phyloP scores from a whole-genome alignment of 2,888 invertebrate genomes.

The Polydrusus tereticollis region DNA sequence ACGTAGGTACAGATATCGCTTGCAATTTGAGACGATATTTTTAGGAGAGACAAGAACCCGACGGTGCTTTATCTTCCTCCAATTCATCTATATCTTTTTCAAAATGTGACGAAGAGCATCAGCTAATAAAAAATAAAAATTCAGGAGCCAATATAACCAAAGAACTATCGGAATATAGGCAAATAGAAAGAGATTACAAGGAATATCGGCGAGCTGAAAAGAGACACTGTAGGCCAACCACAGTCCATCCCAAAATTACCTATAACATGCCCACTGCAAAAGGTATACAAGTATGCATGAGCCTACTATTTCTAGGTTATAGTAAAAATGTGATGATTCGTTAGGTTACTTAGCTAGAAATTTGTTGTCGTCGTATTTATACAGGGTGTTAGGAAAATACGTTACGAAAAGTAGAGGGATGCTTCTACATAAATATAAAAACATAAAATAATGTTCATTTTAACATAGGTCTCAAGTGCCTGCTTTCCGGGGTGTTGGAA shows the following conservation, averaged over 20 bases:
- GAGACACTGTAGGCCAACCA: constrained; percentile 61
- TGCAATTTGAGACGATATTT: constrained; percentile 2
- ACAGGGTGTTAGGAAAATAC: too few relatives aligned
- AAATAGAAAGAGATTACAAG: constrained; percentile 69
- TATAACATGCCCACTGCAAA: constrained; percentile 71
- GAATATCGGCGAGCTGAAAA: constrained; percentile 66
- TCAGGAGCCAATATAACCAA: constrained; percentile 66
- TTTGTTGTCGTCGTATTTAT: too few relatives aligned
- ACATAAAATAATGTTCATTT: too few relatives aligned
- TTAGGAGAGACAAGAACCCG: constrained; percentile 77
- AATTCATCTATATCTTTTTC: constrained; percentile 69
- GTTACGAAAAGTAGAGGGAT: too few relatives aligned
- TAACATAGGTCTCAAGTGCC: too few relatives aligned
- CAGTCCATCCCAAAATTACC: constrained; percentile 72
- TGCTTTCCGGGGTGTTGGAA: too few relatives aligned
- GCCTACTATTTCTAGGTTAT: too few relatives aligned
- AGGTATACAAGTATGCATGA: too few relatives aligned
- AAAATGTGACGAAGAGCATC: constrained; percentile 46
- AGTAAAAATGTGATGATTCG: too few relatives aligned
- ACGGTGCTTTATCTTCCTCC: constrained; percentile 77
- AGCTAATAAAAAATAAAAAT: constrained; percentile 49
- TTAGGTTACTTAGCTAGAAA: too few relatives aligned
- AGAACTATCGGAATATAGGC: constrained; percentile 72
- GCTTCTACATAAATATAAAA: too few relatives aligned
- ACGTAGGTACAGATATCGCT: too few relatives aligned